Evolutionary conservation across 2,888 invertebrate genomes (phyloP).

Genomic region (Nudaria mundana): DNA sequence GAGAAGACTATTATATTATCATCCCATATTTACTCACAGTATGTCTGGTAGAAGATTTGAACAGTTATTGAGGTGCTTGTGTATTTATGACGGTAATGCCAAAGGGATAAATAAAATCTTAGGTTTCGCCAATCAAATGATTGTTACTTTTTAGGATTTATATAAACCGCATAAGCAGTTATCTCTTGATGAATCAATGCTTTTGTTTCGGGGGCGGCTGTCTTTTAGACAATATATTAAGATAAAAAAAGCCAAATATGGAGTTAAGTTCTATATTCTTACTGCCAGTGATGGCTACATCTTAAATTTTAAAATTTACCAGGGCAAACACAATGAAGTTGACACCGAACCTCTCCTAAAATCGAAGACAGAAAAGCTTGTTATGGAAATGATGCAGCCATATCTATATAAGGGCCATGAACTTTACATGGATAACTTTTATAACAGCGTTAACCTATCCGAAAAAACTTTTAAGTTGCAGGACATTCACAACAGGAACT

Average conservation of each 20-base stretch:
- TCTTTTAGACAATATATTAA: conserved; percentile 3
- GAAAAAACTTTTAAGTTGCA: conserved; percentile 10
- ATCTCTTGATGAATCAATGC: conserved; percentile 2
- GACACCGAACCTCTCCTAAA: too few relatives aligned
- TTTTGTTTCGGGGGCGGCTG: conserved; percentile 3
- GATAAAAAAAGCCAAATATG: conserved; percentile 3
- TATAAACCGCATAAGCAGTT: too few relatives aligned
- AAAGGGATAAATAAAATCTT: too few relatives aligned
- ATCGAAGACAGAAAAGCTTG: conserved; percentile 20
- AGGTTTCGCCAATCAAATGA: too few relatives aligned
- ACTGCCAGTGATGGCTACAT: conserved; percentile 1
- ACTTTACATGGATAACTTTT: conserved; percentile 18
- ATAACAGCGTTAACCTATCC: conserved; percentile 13
- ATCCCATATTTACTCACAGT: too few relatives aligned
- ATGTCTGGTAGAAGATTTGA: too few relatives aligned
- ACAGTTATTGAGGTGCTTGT: too few relatives aligned
- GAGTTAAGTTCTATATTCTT: conserved; percentile 7
- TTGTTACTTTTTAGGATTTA: too few relatives aligned
- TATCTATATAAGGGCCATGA: conserved; percentile 15
- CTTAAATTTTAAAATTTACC: conserved; percentile 7
- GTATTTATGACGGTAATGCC: too few relatives aligned
- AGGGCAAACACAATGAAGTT: conserved; percentile 10
- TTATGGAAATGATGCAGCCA: conserved; percentile 13
- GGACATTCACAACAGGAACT: conserved; percentile 15
- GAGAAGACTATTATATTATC: too few relatives aligned